Evolutionary conservation across 1,140 invertebrate genomes (phyloP).

Genomic region (Bombus balteatus): DNA sequence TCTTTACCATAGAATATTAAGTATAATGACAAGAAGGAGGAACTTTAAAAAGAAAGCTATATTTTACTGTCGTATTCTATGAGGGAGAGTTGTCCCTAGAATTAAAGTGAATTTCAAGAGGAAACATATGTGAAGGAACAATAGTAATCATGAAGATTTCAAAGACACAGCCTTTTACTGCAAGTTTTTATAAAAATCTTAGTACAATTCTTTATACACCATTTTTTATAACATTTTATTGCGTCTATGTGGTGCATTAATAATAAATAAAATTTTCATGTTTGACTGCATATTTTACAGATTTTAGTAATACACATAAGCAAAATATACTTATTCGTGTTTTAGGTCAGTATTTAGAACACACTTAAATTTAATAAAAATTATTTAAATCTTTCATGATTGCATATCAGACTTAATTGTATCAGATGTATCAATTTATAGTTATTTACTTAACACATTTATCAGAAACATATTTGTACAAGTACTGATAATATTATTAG

Average conservation of each 20-base stretch:
- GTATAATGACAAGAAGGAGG: slow-evolving; percentile 15
- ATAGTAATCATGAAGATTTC: slow-evolving; percentile 15
- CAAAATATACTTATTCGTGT: slow-evolving; percentile 45
- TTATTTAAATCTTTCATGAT: not conserved
- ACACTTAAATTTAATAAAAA: slow-evolving; percentile 8
- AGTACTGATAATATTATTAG: slow-evolving; percentile 28
- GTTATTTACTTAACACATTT: slow-evolving; percentile 22
- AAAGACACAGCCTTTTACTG: slow-evolving; percentile 31
- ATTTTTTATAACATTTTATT: slow-evolving; percentile 60
- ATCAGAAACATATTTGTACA: slow-evolving; percentile 44
- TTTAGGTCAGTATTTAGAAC: slow-evolving; percentile 7
- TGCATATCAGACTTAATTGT: slow-evolving; percentile 26
- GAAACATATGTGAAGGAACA: not conserved
- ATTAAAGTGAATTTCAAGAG: not conserved
- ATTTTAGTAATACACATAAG: slow-evolving; percentile 30
- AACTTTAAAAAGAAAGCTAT: slow-evolving; percentile 23
- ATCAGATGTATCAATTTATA: slow-evolving; percentile 12
- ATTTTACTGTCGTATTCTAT: slow-evolving; percentile 12
- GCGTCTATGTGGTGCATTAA: slow-evolving; percentile 8
- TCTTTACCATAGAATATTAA: not conserved
- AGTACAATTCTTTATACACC: slow-evolving; percentile 55
- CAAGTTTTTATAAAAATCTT: slow-evolving; percentile 64
- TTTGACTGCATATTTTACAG: slow-evolving; percentile 49
- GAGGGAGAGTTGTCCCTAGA: not conserved
- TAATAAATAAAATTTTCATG: slow-evolving; percentile 49